Evolutionary conservation across 2,797 vertebrate genomes (phyloP).

Genomic region (Cossypha niveicapilla): DNA sequence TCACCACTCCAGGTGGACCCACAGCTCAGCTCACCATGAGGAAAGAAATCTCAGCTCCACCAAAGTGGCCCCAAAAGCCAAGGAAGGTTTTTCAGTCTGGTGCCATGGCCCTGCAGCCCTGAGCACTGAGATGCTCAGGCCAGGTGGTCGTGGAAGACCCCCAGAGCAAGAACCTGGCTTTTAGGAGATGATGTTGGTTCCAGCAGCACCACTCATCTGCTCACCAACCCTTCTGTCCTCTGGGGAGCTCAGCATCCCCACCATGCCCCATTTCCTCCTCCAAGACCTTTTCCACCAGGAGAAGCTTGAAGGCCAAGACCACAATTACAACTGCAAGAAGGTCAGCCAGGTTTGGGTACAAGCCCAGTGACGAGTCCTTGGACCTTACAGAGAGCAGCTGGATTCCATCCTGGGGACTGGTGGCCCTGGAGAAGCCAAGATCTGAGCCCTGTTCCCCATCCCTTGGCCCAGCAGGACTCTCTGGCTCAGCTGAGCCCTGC

Average conservation of each 20-base stretch:
- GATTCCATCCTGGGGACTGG: background rate
- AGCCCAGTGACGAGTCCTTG: background rate
- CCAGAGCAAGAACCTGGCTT: background rate
- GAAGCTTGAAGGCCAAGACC: background rate
- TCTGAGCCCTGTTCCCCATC: rapidly evolving
- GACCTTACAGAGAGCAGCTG: background rate
- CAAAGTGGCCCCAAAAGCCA: background rate
- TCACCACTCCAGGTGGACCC: background rate
- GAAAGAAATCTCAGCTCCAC: background rate
- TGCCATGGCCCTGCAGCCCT: background rate
- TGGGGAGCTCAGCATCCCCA: background rate
- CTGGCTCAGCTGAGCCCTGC: background rate
- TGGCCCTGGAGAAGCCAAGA: background rate
- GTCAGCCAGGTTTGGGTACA: background rate
- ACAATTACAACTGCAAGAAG: rapidly evolving
- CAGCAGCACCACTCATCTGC: background rate
- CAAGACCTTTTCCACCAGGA: background rate
- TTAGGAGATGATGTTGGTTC: background rate
- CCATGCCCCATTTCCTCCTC: background rate
- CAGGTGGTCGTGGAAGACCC: background rate
- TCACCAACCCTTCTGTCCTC: background rate
- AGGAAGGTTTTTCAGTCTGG: background rate
- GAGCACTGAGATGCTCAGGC: background rate
- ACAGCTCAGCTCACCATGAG: background rate
- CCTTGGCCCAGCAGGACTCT: background rate